phyloP scores from a whole-genome alignment of 2,113 vertebrate species.

The Phocoena phocoena region DNA sequence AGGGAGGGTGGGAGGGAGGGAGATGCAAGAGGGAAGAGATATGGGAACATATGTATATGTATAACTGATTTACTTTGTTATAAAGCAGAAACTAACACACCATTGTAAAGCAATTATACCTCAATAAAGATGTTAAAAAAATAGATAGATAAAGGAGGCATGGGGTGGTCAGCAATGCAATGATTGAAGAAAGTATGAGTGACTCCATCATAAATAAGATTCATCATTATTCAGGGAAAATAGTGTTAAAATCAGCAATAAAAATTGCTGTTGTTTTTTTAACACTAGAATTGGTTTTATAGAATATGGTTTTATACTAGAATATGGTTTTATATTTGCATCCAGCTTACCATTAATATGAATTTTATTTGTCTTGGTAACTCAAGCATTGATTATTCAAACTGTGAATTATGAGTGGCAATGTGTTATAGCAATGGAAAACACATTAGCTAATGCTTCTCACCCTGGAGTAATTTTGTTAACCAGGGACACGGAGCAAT shows the following conservation, averaged over 20 bases:
- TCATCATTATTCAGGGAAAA: neutral
- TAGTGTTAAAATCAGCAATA: neutral
- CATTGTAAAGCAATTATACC: no score
- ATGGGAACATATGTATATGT: no score
- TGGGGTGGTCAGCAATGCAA: neutral
- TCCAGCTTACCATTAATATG: neutral
- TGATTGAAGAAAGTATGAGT: neutral
- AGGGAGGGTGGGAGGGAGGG: no score
- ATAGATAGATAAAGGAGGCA: neutral
- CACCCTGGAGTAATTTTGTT: neutral
- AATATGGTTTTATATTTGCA: neutral
- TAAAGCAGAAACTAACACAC: no score
- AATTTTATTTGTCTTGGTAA: conserved; percentile 27
- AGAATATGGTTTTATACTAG: no score
- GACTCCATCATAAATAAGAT: neutral
- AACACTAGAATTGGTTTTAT: neutral
- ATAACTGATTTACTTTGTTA: no score
- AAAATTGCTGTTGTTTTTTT: neutral
- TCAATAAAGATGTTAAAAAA: no score
- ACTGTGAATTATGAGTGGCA: neutral
- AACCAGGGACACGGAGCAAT: neutral
- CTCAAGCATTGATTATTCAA: neutral
- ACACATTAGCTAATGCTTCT: neutral
- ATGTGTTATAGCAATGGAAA: neutral
- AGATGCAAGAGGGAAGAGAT: no score